Base-by-base conservation (phyloP, 2,888 invertebrate genomes). In the Drosophila parthenogenetica region DNA sequence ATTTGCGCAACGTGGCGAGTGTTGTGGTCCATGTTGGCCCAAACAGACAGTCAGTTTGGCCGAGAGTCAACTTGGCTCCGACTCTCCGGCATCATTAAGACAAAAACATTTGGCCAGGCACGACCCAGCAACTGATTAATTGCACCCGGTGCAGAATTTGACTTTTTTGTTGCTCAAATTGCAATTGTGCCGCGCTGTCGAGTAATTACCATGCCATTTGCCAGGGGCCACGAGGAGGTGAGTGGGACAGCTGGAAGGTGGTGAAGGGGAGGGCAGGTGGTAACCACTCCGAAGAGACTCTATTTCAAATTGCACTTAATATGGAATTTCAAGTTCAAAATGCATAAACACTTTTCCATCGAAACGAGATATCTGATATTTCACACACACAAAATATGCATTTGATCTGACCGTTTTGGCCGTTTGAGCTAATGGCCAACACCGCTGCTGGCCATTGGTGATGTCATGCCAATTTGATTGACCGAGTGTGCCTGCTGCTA, bases 161-260 rank as follows among this genome's bases (percentile, higher is more conserved):
- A 86, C 85, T 86, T 89, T 88, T 86, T 83, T 80, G 81, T 84
- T 79, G 69, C 86, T 86, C 87, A 84, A 88, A 80, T 82, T 86
- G 85, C 84, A 71, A 66, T 29, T 65, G 55, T 35, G 57, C 51
- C 67, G 55, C 57, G 53, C 39, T 55, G 64, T 49, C 76, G 61
- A 73, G 89, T 84, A 84, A 84, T 84, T 84, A 88, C 89, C 89
- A 88, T 86, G 88, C 87, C 82, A 73, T 58, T 77, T 62, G 43
- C 66, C 68, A 43, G 25, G 57, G 39, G 65, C 42, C 13, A 22
- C 5, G 4, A 10, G 14, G 29, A 29, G 29, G 29, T 29, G 29
- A 29, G 29, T 29, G 29, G 29, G 8, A 29, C 29, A 29, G 29
- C 8, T 29, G 25, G 13, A 25, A 14, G 11, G 22, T 1, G 4